Conservation (phyloP, 2,113 vertebrate genomes). For the Zingel zingel region DNA sequence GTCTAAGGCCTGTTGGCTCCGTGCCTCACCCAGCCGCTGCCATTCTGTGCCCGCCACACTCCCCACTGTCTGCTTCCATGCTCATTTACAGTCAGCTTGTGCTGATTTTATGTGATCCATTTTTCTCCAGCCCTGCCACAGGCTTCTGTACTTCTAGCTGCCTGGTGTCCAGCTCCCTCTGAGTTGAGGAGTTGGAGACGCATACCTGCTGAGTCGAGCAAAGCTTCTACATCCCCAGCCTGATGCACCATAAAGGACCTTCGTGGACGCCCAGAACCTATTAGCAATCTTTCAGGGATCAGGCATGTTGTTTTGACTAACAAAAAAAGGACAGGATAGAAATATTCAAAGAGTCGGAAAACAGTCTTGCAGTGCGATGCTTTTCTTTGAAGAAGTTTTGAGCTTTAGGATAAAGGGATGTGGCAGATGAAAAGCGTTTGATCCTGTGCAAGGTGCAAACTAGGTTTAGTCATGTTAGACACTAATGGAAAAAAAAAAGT, state of each 20-base stretch:
- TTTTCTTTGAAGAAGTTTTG: constrained; percentile 52
- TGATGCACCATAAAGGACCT: constrained; percentile 72
- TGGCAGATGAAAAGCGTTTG: constrained; percentile 35
- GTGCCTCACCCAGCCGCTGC: constrained; percentile 31
- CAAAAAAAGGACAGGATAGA: constrained; percentile 26
- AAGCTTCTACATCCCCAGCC: constrained; percentile 61
- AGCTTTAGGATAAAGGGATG: constrained; percentile 31
- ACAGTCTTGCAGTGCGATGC: constrained; percentile 35
- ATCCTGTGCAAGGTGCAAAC: constrained; percentile 38
- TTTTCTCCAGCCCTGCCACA: constrained; percentile 57
- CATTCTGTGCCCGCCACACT: constrained; percentile 12
- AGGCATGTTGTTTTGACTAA: constrained; percentile 54
- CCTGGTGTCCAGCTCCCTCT: constrained; percentile 46
- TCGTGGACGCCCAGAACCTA: constrained; percentile 49
- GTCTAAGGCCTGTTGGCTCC: constrained; percentile 61
- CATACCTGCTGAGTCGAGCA: constrained; percentile 66
- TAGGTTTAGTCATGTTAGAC: constrained; percentile 24
- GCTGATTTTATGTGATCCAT: constrained; percentile 67
- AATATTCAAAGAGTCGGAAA: constrained; percentile 41
- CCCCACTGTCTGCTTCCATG: constrained; percentile 40
- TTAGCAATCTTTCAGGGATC: constrained; percentile 34
- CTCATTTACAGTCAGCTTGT: constrained; percentile 72
- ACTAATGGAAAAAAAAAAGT: constrained; percentile 14
- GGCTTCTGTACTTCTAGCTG: constrained; percentile 25
- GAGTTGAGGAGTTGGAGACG: constrained; percentile 39